A percentile compares a stretch with the other conserved stretches of the same genome.
Conservation (phyloP, 2,113 vertebrate genomes). For the Anoura caudifer region DNA sequence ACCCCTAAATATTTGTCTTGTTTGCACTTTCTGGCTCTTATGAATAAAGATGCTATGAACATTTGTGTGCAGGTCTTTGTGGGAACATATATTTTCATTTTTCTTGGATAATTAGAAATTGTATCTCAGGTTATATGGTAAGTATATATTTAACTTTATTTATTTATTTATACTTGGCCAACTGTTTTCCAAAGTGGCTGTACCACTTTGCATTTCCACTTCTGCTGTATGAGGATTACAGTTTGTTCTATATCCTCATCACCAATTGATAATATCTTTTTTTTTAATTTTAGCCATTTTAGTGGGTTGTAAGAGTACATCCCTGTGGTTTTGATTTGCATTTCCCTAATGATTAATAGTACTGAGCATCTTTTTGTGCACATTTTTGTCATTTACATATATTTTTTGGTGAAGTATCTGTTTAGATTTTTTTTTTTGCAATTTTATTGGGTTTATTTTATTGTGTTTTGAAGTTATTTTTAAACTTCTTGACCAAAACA, state of each 20-base stretch:
- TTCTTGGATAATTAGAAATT: constrained; percentile 5
- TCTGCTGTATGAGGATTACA: not conserved
- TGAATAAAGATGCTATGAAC: not conserved
- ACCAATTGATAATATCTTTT: not conserved
- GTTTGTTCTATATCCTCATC: not conserved
- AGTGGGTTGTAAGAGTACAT: not conserved
- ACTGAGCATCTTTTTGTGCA: not conserved
- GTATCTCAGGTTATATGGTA: not conserved
- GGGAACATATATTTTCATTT: not conserved
- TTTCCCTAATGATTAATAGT: not conserved
- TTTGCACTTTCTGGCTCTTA: not conserved
- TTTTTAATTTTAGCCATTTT: not conserved
- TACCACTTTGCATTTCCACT: not conserved
- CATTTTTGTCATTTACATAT: not conserved
- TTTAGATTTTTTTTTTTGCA: not conserved
- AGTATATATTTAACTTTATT: not conserved
- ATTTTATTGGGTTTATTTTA: not conserved
- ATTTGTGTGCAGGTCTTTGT: not conserved
- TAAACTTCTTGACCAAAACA: not conserved
- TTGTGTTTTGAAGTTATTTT: not conserved
- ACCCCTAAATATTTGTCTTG: not conserved
- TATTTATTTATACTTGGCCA: not conserved
- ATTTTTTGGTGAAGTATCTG: not conserved
- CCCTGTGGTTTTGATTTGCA: not conserved
- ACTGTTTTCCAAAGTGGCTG: not conserved